Evolutionary conservation across 2,797 vertebrate genomes (phyloP).

Genomic region (Amazona finschi): DNA sequence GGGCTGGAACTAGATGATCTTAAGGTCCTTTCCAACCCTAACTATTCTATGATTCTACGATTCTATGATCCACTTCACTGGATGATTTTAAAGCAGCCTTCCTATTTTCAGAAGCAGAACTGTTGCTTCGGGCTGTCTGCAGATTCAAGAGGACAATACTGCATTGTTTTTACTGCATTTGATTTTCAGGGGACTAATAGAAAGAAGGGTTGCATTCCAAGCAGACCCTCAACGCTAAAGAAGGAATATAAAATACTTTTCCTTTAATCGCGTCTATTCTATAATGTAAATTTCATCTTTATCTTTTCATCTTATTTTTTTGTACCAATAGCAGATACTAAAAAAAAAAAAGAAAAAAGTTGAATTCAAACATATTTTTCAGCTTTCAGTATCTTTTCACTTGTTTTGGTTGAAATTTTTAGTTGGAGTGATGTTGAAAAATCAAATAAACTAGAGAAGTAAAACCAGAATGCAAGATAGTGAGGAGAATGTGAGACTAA

Average conservation of each 20-base stretch:
- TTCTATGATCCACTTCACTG: not conserved
- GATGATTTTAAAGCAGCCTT: not conserved
- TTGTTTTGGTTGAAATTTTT: not conserved
- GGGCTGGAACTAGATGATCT: too few relatives aligned
- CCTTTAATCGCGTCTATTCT: not conserved
- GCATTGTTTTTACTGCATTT: not conserved
- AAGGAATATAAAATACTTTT: not conserved
- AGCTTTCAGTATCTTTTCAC: not conserved
- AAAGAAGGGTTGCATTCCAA: not conserved
- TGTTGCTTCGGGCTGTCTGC: not conserved
- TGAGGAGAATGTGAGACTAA: not conserved
- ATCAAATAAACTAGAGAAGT: not conserved
- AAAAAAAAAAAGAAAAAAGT: not conserved
- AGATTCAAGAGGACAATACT: not conserved
- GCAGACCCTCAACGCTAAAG: rapidly evolving
- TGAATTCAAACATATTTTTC: not conserved
- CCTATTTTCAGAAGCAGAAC: not conserved
- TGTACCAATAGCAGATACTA: not conserved
- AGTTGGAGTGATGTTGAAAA: not conserved
- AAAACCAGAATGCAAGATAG: not conserved
- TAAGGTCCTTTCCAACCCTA: too few relatives aligned
- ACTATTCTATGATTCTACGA: too few relatives aligned
- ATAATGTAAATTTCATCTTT: not conserved
- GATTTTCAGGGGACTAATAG: not conserved
- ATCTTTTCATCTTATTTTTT: not conserved